Evolutionary conservation across 1,140 invertebrate genomes (phyloP), one percentile per base, ranked within the genome.

Genomic region (Drosophila ogumai): DNA sequence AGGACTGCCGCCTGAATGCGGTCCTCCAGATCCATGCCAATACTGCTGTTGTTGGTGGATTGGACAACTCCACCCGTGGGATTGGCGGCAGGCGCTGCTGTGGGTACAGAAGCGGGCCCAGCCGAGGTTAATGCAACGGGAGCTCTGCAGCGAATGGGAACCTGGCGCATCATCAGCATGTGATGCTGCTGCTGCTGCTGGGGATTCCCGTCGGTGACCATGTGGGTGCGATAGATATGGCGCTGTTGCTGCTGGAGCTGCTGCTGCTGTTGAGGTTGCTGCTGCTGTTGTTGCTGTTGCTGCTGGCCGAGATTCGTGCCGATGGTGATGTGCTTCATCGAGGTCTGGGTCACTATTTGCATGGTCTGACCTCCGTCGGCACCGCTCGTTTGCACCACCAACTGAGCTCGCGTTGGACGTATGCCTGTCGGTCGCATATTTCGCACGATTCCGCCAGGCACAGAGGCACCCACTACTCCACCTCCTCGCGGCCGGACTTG

Each of bases 1-100:
- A 92, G 71, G 25, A 92, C 81, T 0, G 85, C 90, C 3, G 91
- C 91, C 44, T 91, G 84, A 36, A 92, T 92, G 25, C 90, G 77
- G 22, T 92, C 91, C 58, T 92, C 91, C 25, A 92, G 43, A 49
- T 92, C 91, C 38, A 91, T 28, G 3, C 81, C 91, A 52, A 84
- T 71, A 7, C 17, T 60, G 17, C 54, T 66, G 40, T 28, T 50
- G 50, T 54, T 54, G 17, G 32, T 54, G 2, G 36, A 22, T 25
- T 44, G 44, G 46, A 64, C 61, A 3, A 17, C 60, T 32, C 54
- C 54, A 25, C 13, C 17, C n/a, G 47, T 5, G 0, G 61, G 19
- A 31, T 36, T 65, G 12, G 63, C 52, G 4, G 59, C 28, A 6
- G 50, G 28, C 8, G 80, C 59, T 15, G 73, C 49, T 3, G 66